Conservation (phyloP, 2,113 vertebrate genomes). For the Hoplias malabaricus region DNA sequence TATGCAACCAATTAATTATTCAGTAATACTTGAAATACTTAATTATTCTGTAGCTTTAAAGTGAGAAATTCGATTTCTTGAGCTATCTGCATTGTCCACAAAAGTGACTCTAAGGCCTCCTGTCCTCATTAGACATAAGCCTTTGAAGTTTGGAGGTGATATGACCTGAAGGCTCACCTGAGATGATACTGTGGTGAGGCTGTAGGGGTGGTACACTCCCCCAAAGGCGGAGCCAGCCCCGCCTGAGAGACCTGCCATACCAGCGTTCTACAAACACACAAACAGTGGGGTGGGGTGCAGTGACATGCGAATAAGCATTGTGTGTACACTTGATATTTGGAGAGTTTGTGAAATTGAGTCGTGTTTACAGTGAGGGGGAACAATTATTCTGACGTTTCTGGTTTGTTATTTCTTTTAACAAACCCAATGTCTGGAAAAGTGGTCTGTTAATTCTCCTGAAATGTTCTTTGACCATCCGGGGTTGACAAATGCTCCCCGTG, state of each 20-base stretch:
- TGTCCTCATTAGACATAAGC: not conserved
- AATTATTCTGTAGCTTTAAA: too few species aligned
- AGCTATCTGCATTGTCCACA: not conserved
- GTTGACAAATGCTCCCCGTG: too few species aligned
- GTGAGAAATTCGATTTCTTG: too few species aligned
- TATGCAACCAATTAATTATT: too few species aligned
- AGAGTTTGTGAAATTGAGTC: too few species aligned
- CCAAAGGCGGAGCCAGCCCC: slow-evolving; percentile 36
- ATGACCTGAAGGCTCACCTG: slow-evolving; percentile 32
- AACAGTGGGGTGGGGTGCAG: not conserved
- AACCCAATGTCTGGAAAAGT: too few species aligned
- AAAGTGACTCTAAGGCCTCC: not conserved
- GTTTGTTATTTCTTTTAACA: too few species aligned
- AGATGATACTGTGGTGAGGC: slow-evolving; percentile 31
- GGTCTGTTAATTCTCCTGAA: too few species aligned
- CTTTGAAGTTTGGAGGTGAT: not conserved
- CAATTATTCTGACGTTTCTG: too few species aligned
- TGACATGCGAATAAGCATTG: not conserved
- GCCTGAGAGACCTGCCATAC: slow-evolving; percentile 27
- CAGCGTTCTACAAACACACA: slow-evolving; percentile 30
- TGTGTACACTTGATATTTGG: not conserved
- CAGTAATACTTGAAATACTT: too few species aligned
- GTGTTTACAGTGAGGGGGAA: too few species aligned
- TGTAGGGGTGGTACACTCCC: slow-evolving; percentile 40
- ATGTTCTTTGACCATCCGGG: too few species aligned